phyloP scores from a whole-genome alignment of 1,140 invertebrate genomes.

The Hylaeus anthracinus region DNA sequence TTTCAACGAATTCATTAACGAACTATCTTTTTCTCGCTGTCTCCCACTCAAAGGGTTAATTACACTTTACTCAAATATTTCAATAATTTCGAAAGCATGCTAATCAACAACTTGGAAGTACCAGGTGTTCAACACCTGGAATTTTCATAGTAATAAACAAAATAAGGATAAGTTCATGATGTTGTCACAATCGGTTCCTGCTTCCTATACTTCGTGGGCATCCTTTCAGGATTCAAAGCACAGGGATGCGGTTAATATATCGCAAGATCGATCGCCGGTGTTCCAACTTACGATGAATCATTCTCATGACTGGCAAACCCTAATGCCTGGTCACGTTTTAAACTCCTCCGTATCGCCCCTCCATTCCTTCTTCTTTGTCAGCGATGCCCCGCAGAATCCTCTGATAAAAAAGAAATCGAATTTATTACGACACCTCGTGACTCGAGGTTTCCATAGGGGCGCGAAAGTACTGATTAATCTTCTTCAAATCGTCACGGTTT shows the following conservation, averaged over 20 bases:
- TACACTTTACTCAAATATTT: no score
- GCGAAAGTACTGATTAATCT: not conserved
- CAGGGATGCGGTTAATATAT: conserved; percentile 61
- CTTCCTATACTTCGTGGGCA: not conserved
- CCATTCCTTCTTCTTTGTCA: conserved; percentile 24
- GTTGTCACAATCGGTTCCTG: conserved; percentile 3
- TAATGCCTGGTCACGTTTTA: conserved; percentile 67
- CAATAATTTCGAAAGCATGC: not conserved
- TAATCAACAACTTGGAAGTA: no score
- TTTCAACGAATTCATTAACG: not conserved
- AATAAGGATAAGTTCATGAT: not conserved
- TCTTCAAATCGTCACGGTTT: not conserved
- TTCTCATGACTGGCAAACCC: conserved; percentile 55
- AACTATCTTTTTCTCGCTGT: no score
- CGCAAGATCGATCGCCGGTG: conserved; percentile 64
- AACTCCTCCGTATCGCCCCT: conserved; percentile 23
- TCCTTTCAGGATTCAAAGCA: conserved; percentile 39
- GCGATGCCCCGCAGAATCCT: conserved; percentile 10
- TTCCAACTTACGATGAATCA: conserved; percentile 65
- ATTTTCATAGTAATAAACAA: not conserved
- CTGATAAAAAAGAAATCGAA: conserved; percentile 54
- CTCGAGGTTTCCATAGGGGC: conserved; percentile 30
- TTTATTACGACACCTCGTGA: conserved; percentile 59
- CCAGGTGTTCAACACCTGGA: conserved; percentile 11
- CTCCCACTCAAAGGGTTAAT: no score